Percentiles rank a stretch among this genome's conserved stretches.
Conservation (phyloP, 2,113 vertebrate genomes). For the Dolichotis patagonum region DNA sequence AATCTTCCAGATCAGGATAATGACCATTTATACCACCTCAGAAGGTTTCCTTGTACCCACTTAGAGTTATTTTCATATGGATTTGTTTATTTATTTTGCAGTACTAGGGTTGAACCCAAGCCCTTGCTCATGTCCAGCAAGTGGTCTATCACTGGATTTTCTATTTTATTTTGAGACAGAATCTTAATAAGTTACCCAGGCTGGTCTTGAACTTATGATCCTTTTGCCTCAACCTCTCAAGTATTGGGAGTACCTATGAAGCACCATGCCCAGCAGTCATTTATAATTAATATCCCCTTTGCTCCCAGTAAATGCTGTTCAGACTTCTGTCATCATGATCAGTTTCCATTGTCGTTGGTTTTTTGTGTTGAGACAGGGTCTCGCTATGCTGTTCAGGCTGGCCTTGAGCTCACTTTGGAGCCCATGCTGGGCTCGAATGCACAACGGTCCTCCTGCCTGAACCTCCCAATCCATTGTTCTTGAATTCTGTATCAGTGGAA, state of each 20-base stretch:
- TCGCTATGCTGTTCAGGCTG: too few relatives aligned
- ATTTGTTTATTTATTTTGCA: background rate
- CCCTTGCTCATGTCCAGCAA: background rate
- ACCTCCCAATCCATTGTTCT: background rate
- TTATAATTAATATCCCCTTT: background rate
- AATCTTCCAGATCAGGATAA: slow-evolving; percentile 23
- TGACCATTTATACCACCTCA: background rate
- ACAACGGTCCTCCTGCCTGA: too few relatives aligned
- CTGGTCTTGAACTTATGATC: background rate
- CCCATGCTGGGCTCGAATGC: too few relatives aligned
- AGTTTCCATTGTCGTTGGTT: background rate
- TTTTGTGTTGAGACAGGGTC: too few relatives aligned
- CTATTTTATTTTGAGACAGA: background rate
- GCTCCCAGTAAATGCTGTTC: background rate
- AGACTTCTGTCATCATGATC: background rate
- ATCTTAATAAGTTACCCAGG: background rate
- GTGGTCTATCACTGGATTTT: background rate
- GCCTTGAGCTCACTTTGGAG: too few relatives aligned
- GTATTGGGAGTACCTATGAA: background rate
- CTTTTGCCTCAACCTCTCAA: background rate
- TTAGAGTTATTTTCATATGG: background rate
- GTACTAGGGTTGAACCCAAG: background rate
- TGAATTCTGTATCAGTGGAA: background rate
- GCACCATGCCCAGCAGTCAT: background rate
- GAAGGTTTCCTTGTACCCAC: background rate